Conservation (phyloP, 2,888 invertebrate species). For the Netelia melanura region DNA sequence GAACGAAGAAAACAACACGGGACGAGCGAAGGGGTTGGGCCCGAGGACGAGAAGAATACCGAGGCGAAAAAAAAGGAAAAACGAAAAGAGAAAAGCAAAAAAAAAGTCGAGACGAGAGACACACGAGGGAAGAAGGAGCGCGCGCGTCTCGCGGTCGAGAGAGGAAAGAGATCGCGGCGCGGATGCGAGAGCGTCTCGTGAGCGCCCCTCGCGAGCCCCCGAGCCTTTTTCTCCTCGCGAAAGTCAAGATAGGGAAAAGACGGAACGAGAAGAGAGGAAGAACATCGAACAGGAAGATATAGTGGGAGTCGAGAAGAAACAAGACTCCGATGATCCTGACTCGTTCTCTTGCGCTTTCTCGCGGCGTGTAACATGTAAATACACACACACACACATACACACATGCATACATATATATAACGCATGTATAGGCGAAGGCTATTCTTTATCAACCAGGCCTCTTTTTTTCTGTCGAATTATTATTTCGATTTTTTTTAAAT, state of each 20-base stretch:
- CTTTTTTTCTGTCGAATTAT: neutral
- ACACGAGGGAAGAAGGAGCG: conserved; percentile 50
- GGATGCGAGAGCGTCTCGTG: conserved; percentile 32
- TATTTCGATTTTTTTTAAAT: neutral
- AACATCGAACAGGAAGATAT: conserved; percentile 15
- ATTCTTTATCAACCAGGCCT: neutral
- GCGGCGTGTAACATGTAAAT: conserved; percentile 23
- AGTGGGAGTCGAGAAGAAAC: neutral
- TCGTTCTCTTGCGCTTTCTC: neutral
- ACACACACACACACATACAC: neutral
- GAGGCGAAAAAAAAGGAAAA: conserved; percentile 29
- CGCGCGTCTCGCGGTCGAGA: conserved; percentile 42
- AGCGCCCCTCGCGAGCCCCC: conserved; percentile 24
- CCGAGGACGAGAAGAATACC: conserved; percentile 31
- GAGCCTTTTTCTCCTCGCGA: conserved; percentile 23
- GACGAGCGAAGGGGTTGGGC: conserved; percentile 38
- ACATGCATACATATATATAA: neutral
- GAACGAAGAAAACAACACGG: conserved; percentile 55
- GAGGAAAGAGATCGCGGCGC: conserved; percentile 61
- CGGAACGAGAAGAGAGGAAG: conserved; percentile 40
- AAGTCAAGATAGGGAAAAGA: conserved; percentile 46
- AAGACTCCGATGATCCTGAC: neutral
- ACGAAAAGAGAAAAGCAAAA: conserved; percentile 35
- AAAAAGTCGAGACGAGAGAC: conserved; percentile 51
- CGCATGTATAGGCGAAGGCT: neutral